A percentile compares a stretch with the other conserved stretches of the same genome.
phyloP scores from a whole-genome alignment of 2,888 invertebrate genomes.

The Loripinus fragilis region DNA sequence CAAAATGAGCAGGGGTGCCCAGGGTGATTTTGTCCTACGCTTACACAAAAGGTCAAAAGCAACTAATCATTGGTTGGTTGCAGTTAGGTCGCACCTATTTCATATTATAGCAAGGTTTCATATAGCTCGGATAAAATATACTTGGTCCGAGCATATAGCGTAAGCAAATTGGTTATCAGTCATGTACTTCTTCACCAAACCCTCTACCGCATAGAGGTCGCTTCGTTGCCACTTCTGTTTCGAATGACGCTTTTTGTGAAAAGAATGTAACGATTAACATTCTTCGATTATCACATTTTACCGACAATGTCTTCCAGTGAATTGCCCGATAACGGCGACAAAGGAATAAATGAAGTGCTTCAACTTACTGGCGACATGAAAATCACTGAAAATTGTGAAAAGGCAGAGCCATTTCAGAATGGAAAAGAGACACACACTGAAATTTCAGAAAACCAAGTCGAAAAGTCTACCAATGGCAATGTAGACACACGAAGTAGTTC shows the following conservation, averaged over 20 bases:
- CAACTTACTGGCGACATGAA: neutral
- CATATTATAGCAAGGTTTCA: no score
- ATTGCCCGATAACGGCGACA: neutral
- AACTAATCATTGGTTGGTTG: no score
- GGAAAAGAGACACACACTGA: neutral
- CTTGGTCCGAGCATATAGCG: no score
- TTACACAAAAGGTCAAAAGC: no score
- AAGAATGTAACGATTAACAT: neutral
- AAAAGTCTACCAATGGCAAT: neutral
- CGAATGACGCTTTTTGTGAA: conserved; percentile 57
- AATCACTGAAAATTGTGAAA: neutral
- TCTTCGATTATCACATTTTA: neutral
- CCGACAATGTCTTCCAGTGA: neutral
- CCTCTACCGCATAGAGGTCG: conserved; percentile 6
- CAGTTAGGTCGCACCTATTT: no score
- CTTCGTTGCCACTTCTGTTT: conserved; percentile 55
- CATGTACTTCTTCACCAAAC: no score
- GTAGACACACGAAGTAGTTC: neutral
- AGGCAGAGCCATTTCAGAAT: neutral
- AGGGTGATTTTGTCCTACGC: no score
- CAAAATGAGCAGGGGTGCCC: no score
- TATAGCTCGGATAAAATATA: no score
- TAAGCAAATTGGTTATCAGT: no score
- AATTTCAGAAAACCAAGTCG: no score
- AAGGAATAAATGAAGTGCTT: conserved; percentile 7